Percentiles rank a stretch among this genome's conserved stretches.
These are phyloP conservation scores for Xestia c-nigrum DNA, from an alignment of 2,888 invertebrate genomes.

Conservation along the genomic window DNA sequence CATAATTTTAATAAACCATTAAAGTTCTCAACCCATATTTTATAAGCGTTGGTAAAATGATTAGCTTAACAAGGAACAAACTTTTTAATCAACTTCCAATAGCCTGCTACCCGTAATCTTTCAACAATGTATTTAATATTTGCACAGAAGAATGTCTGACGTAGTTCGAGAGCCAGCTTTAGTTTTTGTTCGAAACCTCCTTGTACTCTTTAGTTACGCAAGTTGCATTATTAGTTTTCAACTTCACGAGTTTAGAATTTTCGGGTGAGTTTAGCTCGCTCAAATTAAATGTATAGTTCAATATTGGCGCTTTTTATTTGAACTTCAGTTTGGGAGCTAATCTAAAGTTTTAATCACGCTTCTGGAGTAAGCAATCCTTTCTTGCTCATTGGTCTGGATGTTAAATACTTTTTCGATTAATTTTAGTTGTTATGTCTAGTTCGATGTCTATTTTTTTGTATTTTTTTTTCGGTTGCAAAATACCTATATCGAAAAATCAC, in stretches of 20 bases:
- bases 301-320: conserved; percentile 75
- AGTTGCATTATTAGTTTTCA: conserved; percentile 88
- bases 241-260: conserved; percentile 83
- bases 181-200: conserved; percentile 80
- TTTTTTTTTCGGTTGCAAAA: background rate
- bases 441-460: conserved; percentile 19
- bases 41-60: conserved; percentile 2
- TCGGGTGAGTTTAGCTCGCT: conserved; percentile 75
- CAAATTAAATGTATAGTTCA: conserved; percentile 77
- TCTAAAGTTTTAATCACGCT: conserved; percentile 74
- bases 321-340: conserved; percentile 66
- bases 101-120: conserved; percentile 44
- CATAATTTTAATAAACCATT: too few species aligned
- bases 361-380: conserved; percentile 66
- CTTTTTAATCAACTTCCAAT: conserved; percentile 47
- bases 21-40: background rate
- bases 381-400: conserved; percentile 61
- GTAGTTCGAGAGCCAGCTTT: conserved; percentile 60
- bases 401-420: conserved; percentile 61
- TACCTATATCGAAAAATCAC: background rate
- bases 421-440: conserved; percentile 48
- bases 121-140: conserved; percentile 64
- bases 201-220: conserved; percentile 78
- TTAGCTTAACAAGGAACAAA: conserved; percentile 17
- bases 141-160: conserved; percentile 66